Base-by-base conservation (phyloP, 1,140 invertebrate genomes). In the Camponotus pennsylvanicus region DNA sequence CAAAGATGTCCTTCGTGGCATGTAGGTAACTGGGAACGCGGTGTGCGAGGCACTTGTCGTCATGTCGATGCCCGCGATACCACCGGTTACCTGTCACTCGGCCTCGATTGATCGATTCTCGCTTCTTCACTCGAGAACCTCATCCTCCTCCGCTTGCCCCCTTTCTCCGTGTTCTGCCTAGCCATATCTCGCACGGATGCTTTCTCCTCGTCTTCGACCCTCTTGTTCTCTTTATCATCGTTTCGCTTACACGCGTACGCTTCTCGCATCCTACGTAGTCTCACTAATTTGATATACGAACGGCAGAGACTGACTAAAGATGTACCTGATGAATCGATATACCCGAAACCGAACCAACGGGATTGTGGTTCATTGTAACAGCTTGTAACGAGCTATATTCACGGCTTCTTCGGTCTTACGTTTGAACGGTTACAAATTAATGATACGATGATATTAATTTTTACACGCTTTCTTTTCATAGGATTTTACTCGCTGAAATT, bases 21-120 rank as follows among this genome's bases (percentile, higher is more conserved):
- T 76, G 73, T 88, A 90, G 80, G 76, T 80, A 90, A 88, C 79
- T 85, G 59, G 71, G 69, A 89, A 91, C 89, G 49, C 49, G 79
- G 84, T 88, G 86, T 80, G 82, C 88, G 55, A 80, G 91, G 88
- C 89, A 93, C 91, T 93, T 93, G 92, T 93, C 92, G 89, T 87
- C 86, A 59, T 89, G 87, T 89, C 89, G 92, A 92, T 92, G 87
- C 79, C 71, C 71, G 79, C 83, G 91, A 92, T 92, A 92, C 82
- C 89, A 77, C 89, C 86, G 87, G 34, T 90, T 86, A 87, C 88
- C 92, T 92, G 92, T 92, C 92, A 91, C 87, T 91, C 87, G 83
- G 69, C 86, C 86, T 92, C 92, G 92, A 93, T 93, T 92, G 93
- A 93, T 93, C 91, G 91, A 59, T 90, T 88, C 88, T 91, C 90